phyloP scores from a whole-genome alignment of 2,797 vertebrate genomes.

The Cygnus olor region DNA sequence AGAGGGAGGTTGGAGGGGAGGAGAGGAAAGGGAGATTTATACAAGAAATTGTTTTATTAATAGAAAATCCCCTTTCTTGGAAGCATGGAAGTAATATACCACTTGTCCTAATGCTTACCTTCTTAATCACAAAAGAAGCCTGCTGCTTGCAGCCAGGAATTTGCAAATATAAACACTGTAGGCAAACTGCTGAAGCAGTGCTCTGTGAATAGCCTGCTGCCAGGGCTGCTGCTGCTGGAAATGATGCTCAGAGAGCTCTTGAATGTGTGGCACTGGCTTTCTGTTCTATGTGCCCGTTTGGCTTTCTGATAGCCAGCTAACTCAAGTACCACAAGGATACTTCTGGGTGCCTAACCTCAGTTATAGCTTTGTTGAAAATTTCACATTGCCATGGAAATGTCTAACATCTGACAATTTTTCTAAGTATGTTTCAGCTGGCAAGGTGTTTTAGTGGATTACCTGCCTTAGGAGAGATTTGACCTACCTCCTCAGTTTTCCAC shows the following conservation, averaged over 20 bases:
- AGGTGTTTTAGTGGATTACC: not conserved
- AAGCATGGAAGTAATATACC: not conserved
- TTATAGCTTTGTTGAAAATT: not conserved
- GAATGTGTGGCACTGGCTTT: not conserved
- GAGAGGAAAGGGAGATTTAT: not conserved
- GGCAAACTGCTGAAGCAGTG: not conserved
- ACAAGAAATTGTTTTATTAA: not conserved
- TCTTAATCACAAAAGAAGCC: not conserved
- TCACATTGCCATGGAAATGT: not conserved
- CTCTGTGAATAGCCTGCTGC: not conserved
- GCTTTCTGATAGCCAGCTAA: not conserved
- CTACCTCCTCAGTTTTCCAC: not conserved
- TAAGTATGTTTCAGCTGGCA: not conserved
- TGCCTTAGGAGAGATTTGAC: not conserved
- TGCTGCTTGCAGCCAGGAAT: not conserved
- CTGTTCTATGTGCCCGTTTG: rapidly evolving
- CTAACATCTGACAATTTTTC: not conserved
- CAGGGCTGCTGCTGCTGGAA: not conserved
- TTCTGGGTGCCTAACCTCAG: not conserved
- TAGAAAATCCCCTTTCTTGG: not conserved
- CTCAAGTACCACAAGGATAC: not conserved
- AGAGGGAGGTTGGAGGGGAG: not conserved
- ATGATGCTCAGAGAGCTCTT: not conserved
- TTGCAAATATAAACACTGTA: not conserved
- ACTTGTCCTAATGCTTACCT: not conserved